phyloP scores from a whole-genome alignment of 1,140 invertebrate species.

The Drosophila pectinifera region DNA sequence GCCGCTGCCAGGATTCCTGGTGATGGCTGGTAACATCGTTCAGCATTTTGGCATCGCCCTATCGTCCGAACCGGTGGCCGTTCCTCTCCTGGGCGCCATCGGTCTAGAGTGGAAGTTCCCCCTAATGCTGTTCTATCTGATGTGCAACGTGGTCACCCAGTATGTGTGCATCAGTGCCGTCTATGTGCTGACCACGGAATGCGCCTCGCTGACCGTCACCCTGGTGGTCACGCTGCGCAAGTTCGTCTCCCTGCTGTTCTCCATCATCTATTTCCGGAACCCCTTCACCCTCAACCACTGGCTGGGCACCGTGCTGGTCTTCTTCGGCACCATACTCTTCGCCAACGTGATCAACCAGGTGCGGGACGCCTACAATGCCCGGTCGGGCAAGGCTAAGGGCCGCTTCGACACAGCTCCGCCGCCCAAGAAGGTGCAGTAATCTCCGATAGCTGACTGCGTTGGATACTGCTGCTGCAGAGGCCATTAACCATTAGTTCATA shows the following conservation, averaged over 20 bases:
- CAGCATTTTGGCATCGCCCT: constrained; percentile 88
- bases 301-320: constrained; percentile 96
- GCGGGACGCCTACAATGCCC: constrained; percentile 53
- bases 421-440: constrained; percentile 57
- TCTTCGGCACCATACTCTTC: constrained; percentile 96
- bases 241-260: constrained; percentile 97
- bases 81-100: constrained; percentile 85
- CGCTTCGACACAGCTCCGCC: constrained; percentile 33
- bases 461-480: constrained; percentile 39
- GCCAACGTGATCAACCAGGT: constrained; percentile 73
- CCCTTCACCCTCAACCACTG: constrained; percentile 97
- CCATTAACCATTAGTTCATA: constrained; percentile 36
- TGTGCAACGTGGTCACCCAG: constrained; percentile 96
- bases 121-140: constrained; percentile 91
- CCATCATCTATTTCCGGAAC: constrained; percentile 98
- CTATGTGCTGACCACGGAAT: constrained; percentile 96
- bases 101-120: constrained; percentile 88
- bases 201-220: constrained; percentile 97
- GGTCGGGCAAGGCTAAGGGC: constrained; percentile 8
- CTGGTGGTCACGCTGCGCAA: constrained; percentile 98
- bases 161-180: constrained; percentile 98
- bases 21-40: constrained; percentile 89
- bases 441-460: not conserved
- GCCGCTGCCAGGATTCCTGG: constrained; percentile 72
- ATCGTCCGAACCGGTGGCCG: constrained; percentile 38